Evolutionary conservation across 2,888 invertebrate species (phyloP), one percentile per base, ranked within the genome.

Genomic region (Pristionchus maxplancki): DNA sequence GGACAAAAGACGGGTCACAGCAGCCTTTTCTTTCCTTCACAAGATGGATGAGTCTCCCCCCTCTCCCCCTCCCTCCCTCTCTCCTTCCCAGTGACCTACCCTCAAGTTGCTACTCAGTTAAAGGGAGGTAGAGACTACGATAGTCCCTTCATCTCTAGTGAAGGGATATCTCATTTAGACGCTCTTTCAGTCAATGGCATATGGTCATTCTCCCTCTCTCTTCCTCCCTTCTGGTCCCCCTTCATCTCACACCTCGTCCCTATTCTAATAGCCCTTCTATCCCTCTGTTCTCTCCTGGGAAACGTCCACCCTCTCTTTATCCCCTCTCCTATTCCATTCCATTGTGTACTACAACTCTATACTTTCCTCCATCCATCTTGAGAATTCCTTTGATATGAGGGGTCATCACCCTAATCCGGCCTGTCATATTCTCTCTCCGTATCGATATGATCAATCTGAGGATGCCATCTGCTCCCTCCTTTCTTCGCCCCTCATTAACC

Each of bases 381-480:
- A 20, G 34, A 24, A 71, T 71, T 71, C 71, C 37, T 71, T 37
- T 71, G 67, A 67, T 34, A 71, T 37, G 37, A 24, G 37, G 58
- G 71, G 37, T 40, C 44, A 78, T 83, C 50, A 53, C 37, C 34
- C 37, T 83, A 83, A 83, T 83, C 82, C 82, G 53, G 50, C 53
- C 82, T 83, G 82, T 83, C 82, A 53, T 53, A 71, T 44, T 37
- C 40, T 40, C 40, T 53, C 82, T 83, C 24, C 78, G 44, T 83
- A 53, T 83, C 82, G 82, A 83, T 83, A 83, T n/a, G 53, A 83
- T 83, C 82, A 83, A 83, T 83, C 82, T 83, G 8, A 28, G 28
- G 20, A 53, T 83, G 34, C 53, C 82, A 83, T 83, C 82, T 83
- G 82, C 82, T 83, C 82, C 15, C 53, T 20, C 20, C 53, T 53